phyloP scores from a whole-genome alignment of 2,797 vertebrate species.

The Gambelia wislizenii region DNA sequence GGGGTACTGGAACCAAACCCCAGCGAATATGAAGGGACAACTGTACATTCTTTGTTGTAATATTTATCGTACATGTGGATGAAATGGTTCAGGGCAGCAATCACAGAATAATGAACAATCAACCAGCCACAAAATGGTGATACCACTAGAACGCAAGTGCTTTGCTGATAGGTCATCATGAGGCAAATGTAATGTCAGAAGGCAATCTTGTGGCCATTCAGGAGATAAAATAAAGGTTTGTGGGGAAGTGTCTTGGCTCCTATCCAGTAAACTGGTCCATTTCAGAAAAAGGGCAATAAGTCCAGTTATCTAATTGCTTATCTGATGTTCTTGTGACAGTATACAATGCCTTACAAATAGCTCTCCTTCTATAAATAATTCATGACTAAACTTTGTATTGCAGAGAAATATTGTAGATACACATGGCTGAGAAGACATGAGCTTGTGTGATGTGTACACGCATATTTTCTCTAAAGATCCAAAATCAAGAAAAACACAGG shows the following conservation, averaged over 20 bases:
- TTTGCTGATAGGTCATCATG: neutral
- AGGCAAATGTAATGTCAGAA: conserved; percentile 6
- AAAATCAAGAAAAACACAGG: neutral
- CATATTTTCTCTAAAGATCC: neutral
- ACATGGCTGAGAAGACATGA: neutral
- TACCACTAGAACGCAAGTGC: neutral
- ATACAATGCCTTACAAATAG: neutral
- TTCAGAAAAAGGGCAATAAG: neutral
- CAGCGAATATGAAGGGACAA: no score
- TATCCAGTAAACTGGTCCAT: neutral
- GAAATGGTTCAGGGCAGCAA: neutral
- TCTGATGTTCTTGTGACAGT: conserved; percentile 1
- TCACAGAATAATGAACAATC: neutral
- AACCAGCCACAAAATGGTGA: neutral
- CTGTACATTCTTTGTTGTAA: neutral
- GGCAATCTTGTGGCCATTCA: conserved; percentile 6
- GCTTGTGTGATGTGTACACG: neutral
- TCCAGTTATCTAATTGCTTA: conserved; percentile 17
- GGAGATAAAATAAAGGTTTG: neutral
- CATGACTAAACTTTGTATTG: conserved; percentile 3
- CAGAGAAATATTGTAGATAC: neutral
- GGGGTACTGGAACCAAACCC: no score
- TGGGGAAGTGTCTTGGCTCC: neutral
- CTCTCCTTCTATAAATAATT: conserved; percentile 21
- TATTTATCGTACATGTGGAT: no score